phyloP scores from a whole-genome alignment of 2,888 invertebrate species.

The Prenolepis imparis region DNA sequence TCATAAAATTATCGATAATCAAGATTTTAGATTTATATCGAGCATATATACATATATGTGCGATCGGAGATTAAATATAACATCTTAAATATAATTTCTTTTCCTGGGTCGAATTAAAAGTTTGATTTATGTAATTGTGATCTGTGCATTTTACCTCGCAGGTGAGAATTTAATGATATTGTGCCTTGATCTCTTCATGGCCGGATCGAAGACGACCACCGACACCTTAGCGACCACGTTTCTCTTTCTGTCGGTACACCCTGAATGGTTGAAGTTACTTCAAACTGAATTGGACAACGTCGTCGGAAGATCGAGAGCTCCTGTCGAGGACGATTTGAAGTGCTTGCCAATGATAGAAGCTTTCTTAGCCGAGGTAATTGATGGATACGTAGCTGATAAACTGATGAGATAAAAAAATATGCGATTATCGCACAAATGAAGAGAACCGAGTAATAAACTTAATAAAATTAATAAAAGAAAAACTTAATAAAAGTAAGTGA shows the following conservation, averaged over 20 bases:
- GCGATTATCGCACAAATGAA: not conserved
- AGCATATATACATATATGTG: not conserved
- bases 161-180: conserved; percentile 86
- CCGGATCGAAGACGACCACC: conserved; percentile 91
- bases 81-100: not conserved
- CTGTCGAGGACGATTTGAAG: conserved; percentile 87
- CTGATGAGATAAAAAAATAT: not conserved
- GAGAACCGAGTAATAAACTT: not conserved
- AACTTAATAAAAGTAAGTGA: not conserved
- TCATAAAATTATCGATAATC: not conserved
- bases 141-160: conserved; percentile 62
- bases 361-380: conserved; percentile 82
- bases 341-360: conserved; percentile 81
- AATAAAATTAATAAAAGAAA: no score
- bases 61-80: not conserved
- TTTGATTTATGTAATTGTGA: not conserved
- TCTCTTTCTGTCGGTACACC: conserved; percentile 88
- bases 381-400: not conserved
- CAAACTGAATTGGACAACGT: conserved; percentile 89
- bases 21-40: not conserved
- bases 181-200: conserved; percentile 90
- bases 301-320: conserved; percentile 88
- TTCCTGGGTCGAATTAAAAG: not conserved
- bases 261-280: conserved; percentile 88
- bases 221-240: conserved; percentile 89